Percentiles rank a stretch among this genome's conserved stretches.
Evolutionary conservation across 1,140 invertebrate species (phyloP).

Genomic region (Vollenhovia emeryi): DNA sequence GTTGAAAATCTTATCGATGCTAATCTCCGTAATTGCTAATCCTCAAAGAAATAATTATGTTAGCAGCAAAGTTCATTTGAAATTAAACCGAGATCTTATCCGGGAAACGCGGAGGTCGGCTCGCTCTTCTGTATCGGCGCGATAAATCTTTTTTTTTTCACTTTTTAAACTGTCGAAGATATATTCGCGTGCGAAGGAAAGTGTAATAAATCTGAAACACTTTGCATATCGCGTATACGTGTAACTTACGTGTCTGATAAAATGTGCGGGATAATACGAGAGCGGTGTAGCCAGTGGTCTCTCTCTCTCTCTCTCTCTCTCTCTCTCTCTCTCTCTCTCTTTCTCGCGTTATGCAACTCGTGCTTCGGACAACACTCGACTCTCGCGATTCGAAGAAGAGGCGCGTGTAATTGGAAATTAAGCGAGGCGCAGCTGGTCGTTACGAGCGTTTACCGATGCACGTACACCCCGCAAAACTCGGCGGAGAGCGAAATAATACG

Average conservation of each 20-base stretch:
- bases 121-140: neutral
- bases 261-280: conserved; percentile 6
- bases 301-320: too few species aligned
- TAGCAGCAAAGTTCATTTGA: neutral
- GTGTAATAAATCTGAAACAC: conserved; percentile 19
- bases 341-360: conserved; percentile 22
- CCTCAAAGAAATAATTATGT: neutral
- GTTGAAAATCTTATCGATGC: neutral
- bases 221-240: conserved; percentile 21
- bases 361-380: neutral
- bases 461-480: neutral
- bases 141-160: neutral
- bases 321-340: too few species aligned
- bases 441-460: neutral
- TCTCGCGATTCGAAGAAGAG: conserved; percentile 9
- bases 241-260: conserved; percentile 32
- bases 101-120: neutral
- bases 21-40: conserved; percentile 2
- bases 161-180: conserved; percentile 9
- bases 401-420: conserved; percentile 41
- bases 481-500: conserved; percentile 20
- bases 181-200: neutral
- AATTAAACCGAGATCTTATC: neutral
- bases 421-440: neutral
- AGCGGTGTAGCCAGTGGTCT: neutral